Percentiles rank a stretch among this genome's conserved stretches.
Evolutionary conservation across 37 sponge, comb jelly and placozoan species (phyloP).

Genomic region (Aplysina aerophoba): DNA sequence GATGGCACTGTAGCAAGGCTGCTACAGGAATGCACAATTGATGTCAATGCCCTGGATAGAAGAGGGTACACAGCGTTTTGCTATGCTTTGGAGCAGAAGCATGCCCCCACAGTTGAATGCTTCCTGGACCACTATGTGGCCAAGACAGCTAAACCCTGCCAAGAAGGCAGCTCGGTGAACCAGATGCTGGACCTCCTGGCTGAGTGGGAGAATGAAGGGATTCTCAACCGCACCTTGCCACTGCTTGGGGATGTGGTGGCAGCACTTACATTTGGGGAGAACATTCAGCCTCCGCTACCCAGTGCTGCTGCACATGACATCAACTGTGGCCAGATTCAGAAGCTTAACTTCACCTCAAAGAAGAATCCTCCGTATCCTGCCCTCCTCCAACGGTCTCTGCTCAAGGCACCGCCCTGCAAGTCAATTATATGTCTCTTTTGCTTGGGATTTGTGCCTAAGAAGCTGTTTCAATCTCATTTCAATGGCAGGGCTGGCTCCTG

Average conservation of each 20-base stretch:
- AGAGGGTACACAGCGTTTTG: background rate
- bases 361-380: too few species aligned
- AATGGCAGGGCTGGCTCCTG: too few species aligned
- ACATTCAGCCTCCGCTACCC: background rate
- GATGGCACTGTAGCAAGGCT: background rate
- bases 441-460: too few species aligned
- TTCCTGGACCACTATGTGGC: background rate
- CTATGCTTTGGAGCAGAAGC: background rate
- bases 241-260: conserved; percentile 13
- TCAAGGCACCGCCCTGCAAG: background rate
- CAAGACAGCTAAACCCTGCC: background rate
- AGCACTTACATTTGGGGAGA: background rate
- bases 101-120: background rate
- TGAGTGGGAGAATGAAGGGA: background rate
- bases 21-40: background rate
- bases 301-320: background rate
- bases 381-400: too few species aligned
- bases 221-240: background rate
- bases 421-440: too few species aligned
- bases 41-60: background rate
- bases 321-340: background rate
- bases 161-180: background rate
- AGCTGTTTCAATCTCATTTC: too few species aligned
- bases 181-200: background rate
- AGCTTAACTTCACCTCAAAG: too few species aligned